Evolutionary conservation across 1,140 invertebrate genomes (phyloP), one percentile per base, ranked within the genome.

Genomic region (Caenorhabditis tropicalis): DNA sequence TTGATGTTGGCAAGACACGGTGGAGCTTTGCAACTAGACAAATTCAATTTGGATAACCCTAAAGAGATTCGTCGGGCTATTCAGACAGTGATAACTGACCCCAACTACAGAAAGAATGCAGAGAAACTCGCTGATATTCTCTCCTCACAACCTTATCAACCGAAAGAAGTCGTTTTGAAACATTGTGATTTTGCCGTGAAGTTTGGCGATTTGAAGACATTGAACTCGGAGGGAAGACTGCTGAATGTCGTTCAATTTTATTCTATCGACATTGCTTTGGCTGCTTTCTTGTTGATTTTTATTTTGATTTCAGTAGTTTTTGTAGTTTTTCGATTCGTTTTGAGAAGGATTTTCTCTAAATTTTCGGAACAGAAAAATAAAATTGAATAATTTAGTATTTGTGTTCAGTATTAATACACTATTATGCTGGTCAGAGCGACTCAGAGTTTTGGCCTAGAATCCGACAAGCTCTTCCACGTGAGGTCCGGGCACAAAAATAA

Each of bases 1-100:
- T n/a, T 31, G 3, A 84, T 84, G 82, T 49, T 84, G 1, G 24
- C 70, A 24, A 58, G 82, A 56, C 82, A 84, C 36, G 82, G 82
- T 33, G 79, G 70, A 48, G 70, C 65, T 53, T 4, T 79, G 0
- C n/a, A 74, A 15, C n/a, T 84, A 1, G 49, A 84, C 7, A 84
- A 84, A 48, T 82, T 31, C 6, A 7, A 24, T 19, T 31, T 84
- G 33, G 43, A 48, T 9, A 21, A 84, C 5, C 70, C 82, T 15
- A 60, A 80, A 19, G 16, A 36, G n/a, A 29, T 84, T 24, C 15
- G 53, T 36, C 6, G 53, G 0, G 33, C 82, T 0, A 84, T 84
- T 39, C n/a, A 31, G 31, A 79, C 33, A 12, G 70, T 84, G 12
- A 6, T 84, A 1, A 2, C 19, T 53, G 39, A 84, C 19, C 4